These are phyloP conservation scores for Lasioglossum leucozonium DNA, from an alignment of 2,888 invertebrate genomes.

Conservation along the genomic window DNA sequence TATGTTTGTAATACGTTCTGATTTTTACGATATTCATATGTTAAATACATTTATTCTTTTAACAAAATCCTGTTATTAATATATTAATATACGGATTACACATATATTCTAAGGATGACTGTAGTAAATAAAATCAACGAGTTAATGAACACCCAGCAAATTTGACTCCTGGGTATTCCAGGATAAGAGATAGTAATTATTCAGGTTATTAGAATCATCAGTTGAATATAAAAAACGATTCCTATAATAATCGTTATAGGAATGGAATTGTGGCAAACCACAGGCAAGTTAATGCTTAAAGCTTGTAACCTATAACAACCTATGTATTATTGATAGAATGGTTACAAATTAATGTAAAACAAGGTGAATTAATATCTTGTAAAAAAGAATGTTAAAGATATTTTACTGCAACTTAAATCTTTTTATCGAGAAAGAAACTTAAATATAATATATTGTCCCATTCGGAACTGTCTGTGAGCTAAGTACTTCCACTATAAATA, in stretches of 20 bases:
- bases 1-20: conserved; percentile 9
- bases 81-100: background rate
- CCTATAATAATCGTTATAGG: background rate
- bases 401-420: background rate
- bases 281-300: background rate
- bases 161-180: background rate
- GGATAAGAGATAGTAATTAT: background rate
- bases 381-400: background rate
- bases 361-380: background rate
- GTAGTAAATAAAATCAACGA: background rate
- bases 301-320: background rate
- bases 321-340: background rate
- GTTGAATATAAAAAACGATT: background rate
- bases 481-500: too few species aligned
- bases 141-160: background rate
- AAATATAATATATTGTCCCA: background rate
- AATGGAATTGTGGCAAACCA: background rate
- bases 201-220: background rate
- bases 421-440: too few species aligned
- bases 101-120: background rate
- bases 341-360: background rate
- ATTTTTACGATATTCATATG: background rate
- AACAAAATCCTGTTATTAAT: background rate
- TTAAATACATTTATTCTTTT: background rate
- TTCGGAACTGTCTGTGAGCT: background rate